Base-by-base conservation (phyloP, 2,797 vertebrate genomes). In the Psittacula derbiana region DNA sequence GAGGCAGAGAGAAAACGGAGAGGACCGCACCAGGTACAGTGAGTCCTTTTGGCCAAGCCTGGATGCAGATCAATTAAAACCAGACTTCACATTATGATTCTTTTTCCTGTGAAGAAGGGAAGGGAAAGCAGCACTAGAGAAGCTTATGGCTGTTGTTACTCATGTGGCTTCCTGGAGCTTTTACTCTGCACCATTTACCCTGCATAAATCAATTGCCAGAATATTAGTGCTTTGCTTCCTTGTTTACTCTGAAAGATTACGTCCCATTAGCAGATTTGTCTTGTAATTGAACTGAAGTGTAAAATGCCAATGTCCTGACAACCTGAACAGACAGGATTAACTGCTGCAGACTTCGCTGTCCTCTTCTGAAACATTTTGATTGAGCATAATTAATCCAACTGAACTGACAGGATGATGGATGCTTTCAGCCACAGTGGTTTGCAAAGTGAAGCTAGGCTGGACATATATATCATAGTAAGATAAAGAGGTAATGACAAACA, bases 201-300 rank as follows among this genome's bases (percentile, higher is more conserved):
- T 19, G 94, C 88, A 80, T 19, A 89, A 95, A 96, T 97, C 96
- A 96, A 96, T 95, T 88, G 92, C 80, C 82, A 91, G 91, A 93
- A 88, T 88, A 96, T 91, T 93, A 92, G 91, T 13, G 86, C 83
- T 95, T 85, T 65, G 75, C 94, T 96, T 78, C 93, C 91, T 83
- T 95, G 92, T 96, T 97, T 97, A 86, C 94, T 61, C 81, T 28
- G 82, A 40, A 94, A 95, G 93, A 96, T 97, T 96, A 97, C 1
- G 43, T 90, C 89, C 96, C 92, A 96, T 96, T 96, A 95, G 94
- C 87, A 95, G 91, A 96, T 96, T 97, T 93, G 92, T 91, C 94
- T 95, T 93, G 92, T 95, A 97, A 97, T 96, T 95, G 94, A 92
- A 91, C 89, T 91, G 83, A 91, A 95, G 91, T 88, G 90, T 95